phyloP scores from a whole-genome alignment of 1,140 invertebrate genomes.

The Chironomus striatipennis region DNA sequence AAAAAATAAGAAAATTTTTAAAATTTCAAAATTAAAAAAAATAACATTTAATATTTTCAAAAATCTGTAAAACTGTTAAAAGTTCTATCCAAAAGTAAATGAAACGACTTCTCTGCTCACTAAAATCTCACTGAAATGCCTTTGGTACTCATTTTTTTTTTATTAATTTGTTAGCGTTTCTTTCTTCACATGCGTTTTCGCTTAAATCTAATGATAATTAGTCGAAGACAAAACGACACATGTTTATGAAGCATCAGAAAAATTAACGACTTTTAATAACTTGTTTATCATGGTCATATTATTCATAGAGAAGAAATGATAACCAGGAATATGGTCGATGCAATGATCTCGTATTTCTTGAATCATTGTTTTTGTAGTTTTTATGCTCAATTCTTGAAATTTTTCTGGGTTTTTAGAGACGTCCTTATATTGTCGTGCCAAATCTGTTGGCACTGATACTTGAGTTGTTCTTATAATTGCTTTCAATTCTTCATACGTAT shows the following conservation, averaged over 20 bases:
- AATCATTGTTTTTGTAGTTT: background rate
- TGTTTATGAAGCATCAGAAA: background rate
- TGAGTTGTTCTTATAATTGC: background rate
- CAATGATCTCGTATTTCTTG: background rate
- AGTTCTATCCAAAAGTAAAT: no score
- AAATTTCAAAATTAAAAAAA: no score
- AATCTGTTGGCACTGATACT: background rate
- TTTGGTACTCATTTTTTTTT: no score
- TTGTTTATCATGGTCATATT: background rate
- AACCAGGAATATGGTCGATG: background rate
- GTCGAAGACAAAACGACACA: no score
- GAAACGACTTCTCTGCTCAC: no score
- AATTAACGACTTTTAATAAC: background rate
- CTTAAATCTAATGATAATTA: no score
- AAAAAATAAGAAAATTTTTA: no score
- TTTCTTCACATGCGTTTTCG: no score
- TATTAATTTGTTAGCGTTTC: no score
- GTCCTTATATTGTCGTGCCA: background rate
- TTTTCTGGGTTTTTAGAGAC: background rate
- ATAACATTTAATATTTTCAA: no score
- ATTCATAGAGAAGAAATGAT: background rate
- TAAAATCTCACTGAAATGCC: no score
- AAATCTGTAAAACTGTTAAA: no score
- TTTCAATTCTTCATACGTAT: background rate
- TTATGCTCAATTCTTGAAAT: background rate